Percentiles rank a stretch among this genome's conserved stretches.
These are phyloP conservation scores for Hemitrygon akajei DNA, from an alignment of 2,797 vertebrate species.

Conservation along the genomic window DNA sequence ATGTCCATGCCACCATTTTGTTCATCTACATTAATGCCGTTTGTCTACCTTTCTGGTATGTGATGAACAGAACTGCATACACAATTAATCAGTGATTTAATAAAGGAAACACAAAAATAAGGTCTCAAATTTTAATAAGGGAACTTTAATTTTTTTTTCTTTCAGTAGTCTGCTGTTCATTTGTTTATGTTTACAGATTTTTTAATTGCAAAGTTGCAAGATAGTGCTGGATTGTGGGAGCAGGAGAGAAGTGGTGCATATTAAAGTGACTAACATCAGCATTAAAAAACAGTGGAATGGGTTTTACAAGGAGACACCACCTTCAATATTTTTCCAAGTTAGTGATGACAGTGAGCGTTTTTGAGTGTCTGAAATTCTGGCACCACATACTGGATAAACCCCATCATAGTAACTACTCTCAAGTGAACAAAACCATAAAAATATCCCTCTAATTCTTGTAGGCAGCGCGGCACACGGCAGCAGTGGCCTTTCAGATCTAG, in stretches of 20 bases:
- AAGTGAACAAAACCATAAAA: not conserved
- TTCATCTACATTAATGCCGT: too few species aligned
- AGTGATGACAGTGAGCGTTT: too few species aligned
- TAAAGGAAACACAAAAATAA: not conserved
- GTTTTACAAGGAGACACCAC: too few species aligned
- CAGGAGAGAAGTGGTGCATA: not conserved
- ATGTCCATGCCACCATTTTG: too few species aligned
- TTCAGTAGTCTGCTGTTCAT: not conserved
- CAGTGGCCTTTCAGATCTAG: too few species aligned
- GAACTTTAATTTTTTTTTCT: not conserved
- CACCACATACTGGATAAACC: not conserved
- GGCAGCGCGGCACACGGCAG: too few species aligned
- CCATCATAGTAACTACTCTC: not conserved
- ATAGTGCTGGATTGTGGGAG: not conserved
- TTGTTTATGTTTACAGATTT: too few species aligned
- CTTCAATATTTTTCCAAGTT: too few species aligned
- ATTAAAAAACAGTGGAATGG: not conserved
- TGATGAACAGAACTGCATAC: too few species aligned
- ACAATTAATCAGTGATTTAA: not conserved
- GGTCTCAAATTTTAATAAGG: not conserved
- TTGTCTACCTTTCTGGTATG: too few species aligned
- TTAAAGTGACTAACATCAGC: not conserved
- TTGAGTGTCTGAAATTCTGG: not conserved
- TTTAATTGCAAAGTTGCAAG: not conserved
- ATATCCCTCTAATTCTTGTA: not conserved